Conservation (phyloP, 2,797 vertebrate genomes). For the Acridotheres tristis region DNA sequence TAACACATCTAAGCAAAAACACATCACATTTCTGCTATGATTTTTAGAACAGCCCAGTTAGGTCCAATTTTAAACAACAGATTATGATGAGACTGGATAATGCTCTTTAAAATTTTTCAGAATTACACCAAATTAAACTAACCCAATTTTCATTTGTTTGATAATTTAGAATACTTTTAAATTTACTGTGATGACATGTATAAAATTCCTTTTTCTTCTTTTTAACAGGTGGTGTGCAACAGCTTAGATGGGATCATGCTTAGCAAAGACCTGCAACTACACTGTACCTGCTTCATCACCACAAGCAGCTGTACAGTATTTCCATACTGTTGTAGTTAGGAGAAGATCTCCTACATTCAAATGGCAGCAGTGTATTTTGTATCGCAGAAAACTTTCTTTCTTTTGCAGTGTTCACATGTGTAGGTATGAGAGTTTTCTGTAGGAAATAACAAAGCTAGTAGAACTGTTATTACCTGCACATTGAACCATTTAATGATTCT, state of each 20-base stretch:
- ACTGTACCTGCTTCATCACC: neutral
- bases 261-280: neutral
- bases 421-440: neutral
- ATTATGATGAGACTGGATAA: neutral
- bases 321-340: neutral
- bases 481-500: neutral
- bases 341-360: neutral
- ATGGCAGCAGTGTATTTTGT: neutral
- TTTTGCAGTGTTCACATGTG: neutral
- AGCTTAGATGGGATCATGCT: accelerated
- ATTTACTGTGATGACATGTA: neutral
- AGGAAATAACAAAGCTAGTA: neutral
- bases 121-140: neutral
- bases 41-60: neutral
- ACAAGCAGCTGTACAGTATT: neutral
- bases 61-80: neutral
- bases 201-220: neutral
- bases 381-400: neutral
- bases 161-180: neutral
- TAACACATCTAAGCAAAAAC: neutral
- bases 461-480: neutral
- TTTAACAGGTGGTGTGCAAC: neutral
- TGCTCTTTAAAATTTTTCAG: neutral
- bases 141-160: neutral
- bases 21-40: neutral